Evolutionary conservation across 92 coral and sea anemone species (phyloP), one percentile per base, ranked within the genome.

Genomic region (Epizoanthus ramosus): DNA sequence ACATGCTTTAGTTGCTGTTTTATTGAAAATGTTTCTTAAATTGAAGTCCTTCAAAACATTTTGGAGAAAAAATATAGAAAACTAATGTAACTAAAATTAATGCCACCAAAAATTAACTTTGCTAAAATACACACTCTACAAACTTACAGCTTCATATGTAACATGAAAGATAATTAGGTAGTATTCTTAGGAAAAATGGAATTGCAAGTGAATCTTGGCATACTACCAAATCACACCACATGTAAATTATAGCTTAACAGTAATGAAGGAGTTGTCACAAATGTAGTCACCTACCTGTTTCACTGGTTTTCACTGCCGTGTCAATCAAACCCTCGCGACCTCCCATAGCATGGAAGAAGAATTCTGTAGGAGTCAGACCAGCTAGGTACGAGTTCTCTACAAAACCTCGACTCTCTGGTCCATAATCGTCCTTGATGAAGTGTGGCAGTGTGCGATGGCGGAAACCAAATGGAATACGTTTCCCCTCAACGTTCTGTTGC

Each of bases 251-350:
- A 15, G 13, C 12, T 47, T 47, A 47, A 47, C 54, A 47, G 14
- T 47, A 9, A 12, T 2, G 14, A 47, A 47, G 10, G 0, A 50
- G 14, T 1, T 50, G 16, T 50, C 23, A 74, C n/a, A n/a, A 50
- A 50, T 50, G 8, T 3, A 50, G 54, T 57, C 12, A 22, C 95
- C 76, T 28, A 96, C 99, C 99, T 64, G 99, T 97, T 97, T 97
- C 99, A 94, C 99, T 97, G 77, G 99, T 97, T 83, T 97, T 97
- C 63, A 97, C 99, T 85, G 99, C 99, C 79, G 99, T 97, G 80
- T 97, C 99, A 94, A 97, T 97, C 75, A 97, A 89, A 80, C 99
- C 99, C 86, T 97, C 99, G 33, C 99, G 99, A 79, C 99, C 99
- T 73, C 99, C 99, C 99, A 97, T 97, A 70, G 99, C 99, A 35